Evolutionary conservation across 2,888 invertebrate species (phyloP).

Genomic region (Catocala sponsa): DNA sequence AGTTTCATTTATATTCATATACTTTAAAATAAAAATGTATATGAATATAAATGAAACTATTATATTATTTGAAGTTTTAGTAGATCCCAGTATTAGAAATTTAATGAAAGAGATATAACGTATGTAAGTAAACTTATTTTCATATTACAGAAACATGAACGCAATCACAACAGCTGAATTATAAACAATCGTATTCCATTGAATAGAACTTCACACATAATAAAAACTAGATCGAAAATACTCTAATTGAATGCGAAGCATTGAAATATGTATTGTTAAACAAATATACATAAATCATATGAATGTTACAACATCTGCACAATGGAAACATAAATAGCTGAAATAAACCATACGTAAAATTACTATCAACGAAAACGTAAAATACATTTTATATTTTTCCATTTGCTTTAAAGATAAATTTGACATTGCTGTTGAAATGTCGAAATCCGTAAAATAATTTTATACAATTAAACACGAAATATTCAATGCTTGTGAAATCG

Average conservation of each 20-base stretch:
- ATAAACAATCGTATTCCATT: no score
- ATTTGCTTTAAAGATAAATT: background rate
- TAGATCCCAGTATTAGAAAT: no score
- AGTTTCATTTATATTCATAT: no score
- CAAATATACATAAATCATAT: constrained; percentile 1
- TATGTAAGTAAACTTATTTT: no score
- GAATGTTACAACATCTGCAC: constrained; percentile 2
- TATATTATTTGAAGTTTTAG: no score
- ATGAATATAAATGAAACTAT: no score
- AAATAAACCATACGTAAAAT: constrained; percentile 6
- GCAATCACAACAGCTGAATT: background rate
- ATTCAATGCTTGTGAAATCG: background rate
- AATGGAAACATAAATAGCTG: constrained; percentile 9
- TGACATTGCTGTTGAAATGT: constrained; percentile 1
- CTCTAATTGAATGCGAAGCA: background rate
- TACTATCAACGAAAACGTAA: no score
- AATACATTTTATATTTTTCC: background rate
- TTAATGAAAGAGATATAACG: no score
- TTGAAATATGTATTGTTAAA: background rate
- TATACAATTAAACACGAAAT: constrained; percentile 11
- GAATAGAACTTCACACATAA: background rate
- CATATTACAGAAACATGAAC: no score
- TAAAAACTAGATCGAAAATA: background rate
- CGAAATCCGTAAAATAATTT: background rate
- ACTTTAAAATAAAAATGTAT: no score